Evolutionary conservation across 2,888 invertebrate species (phyloP).

Genomic region (Lycaena phlaeas): DNA sequence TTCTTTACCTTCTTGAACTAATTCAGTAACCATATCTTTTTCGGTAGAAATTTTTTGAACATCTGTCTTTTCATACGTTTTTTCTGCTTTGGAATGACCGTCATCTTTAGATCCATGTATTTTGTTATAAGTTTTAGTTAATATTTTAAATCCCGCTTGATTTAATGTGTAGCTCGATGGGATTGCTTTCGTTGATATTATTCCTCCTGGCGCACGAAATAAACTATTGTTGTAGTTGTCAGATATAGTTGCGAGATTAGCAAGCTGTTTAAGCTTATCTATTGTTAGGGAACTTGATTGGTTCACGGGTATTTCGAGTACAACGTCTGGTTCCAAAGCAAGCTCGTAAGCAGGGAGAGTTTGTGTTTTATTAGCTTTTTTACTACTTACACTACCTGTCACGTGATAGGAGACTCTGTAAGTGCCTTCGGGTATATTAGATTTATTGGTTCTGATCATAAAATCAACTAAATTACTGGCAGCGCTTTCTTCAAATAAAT

Average conservation of each 20-base stretch:
- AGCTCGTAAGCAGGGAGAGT: constrained; percentile 56
- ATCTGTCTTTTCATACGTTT: constrained; percentile 39
- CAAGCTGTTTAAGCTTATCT: constrained; percentile 67
- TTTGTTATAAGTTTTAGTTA: constrained; percentile 78
- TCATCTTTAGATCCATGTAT: constrained; percentile 58
- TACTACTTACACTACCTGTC: constrained; percentile 63
- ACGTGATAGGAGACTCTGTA: constrained; percentile 64
- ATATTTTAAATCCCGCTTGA: constrained; percentile 76
- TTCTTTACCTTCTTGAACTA: constrained; percentile 33
- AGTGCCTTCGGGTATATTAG: constrained; percentile 52
- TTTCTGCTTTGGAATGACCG: constrained; percentile 49
- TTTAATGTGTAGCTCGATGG: constrained; percentile 75
- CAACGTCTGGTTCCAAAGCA: constrained; percentile 55
- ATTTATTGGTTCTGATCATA: constrained; percentile 21
- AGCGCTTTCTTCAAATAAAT: constrained; percentile 28
- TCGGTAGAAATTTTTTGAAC: constrained; percentile 37
- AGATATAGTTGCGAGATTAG: constrained; percentile 71
- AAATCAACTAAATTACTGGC: constrained; percentile 18
- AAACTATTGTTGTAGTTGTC: constrained; percentile 65
- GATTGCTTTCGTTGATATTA: constrained; percentile 75
- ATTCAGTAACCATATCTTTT: constrained; percentile 32
- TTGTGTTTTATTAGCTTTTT: constrained; percentile 60
- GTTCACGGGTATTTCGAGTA: constrained; percentile 58
- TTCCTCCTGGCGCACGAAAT: constrained; percentile 58
- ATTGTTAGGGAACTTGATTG: constrained; percentile 49